Conservation (phyloP, 2,113 vertebrate species). For the Notarius quadriscutis region DNA sequence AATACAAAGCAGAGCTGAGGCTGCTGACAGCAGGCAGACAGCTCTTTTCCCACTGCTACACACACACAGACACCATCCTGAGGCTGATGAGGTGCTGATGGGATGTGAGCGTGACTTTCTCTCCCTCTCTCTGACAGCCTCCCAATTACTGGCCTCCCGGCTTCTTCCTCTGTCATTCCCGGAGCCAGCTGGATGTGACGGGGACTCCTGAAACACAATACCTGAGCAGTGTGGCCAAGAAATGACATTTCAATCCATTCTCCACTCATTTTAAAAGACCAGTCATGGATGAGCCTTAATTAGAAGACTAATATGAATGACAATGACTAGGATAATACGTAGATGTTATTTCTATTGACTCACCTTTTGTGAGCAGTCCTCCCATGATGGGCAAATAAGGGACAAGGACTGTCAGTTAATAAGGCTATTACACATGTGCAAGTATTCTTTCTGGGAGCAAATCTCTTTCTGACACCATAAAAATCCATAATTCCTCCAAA, state of each 20-base stretch:
- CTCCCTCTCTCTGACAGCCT: slow-evolving; percentile 52
- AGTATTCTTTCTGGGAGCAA: slow-evolving; percentile 2
- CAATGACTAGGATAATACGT: slow-evolving; percentile 32
- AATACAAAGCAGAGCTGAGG: slow-evolving; percentile 51
- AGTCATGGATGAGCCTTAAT: slow-evolving; percentile 31
- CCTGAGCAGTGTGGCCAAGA: slow-evolving; percentile 33
- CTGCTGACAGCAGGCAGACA: slow-evolving; percentile 54
- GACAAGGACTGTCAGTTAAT: slow-evolving; percentile 1
- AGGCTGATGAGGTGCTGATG: slow-evolving; percentile 51
- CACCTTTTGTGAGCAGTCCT: slow-evolving; percentile 8
- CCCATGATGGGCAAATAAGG: background rate
- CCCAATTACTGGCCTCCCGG: slow-evolving; percentile 61
- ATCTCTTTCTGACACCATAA: background rate
- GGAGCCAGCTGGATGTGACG: slow-evolving; percentile 46
- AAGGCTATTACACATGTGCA: slow-evolving; percentile 11
- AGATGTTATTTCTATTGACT: slow-evolving; percentile 29
- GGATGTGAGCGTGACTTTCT: slow-evolving; percentile 56
- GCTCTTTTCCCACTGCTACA: slow-evolving; percentile 37
- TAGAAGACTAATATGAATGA: slow-evolving; percentile 37
- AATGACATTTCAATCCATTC: slow-evolving; percentile 48
- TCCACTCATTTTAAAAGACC: slow-evolving; percentile 24
- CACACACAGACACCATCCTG: slow-evolving; percentile 5
- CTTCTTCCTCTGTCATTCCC: slow-evolving; percentile 52
- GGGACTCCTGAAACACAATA: slow-evolving; percentile 47
- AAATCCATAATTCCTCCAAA: slow-evolving; percentile 1